These are phyloP conservation scores for Griposia aprilina DNA, from an alignment of 2,888 invertebrate genomes.

Conservation along the genomic window DNA sequence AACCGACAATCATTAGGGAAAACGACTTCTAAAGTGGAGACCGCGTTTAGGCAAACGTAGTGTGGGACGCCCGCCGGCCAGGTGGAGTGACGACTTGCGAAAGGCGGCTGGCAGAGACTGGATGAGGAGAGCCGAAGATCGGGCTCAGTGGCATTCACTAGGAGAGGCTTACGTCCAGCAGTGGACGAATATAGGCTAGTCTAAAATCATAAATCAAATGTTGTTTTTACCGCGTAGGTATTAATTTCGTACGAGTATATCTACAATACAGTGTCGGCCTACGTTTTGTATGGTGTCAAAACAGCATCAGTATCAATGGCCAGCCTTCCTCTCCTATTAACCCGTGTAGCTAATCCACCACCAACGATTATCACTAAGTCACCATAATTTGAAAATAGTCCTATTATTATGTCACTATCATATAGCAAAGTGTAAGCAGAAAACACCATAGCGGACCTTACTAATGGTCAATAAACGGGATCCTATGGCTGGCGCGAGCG, in stretches of 20 bases:
- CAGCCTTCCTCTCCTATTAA: slow-evolving; percentile 13
- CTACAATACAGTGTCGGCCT: neutral
- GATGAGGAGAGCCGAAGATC: too few species aligned
- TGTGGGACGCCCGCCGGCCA: too few species aligned
- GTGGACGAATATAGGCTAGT: too few species aligned
- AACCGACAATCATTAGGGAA: too few species aligned
- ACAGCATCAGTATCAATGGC: neutral
- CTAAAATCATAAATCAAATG: too few species aligned
- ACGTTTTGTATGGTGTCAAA: neutral
- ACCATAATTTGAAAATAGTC: slow-evolving; percentile 67
- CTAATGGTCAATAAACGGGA: slow-evolving; percentile 80
- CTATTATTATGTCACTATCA: slow-evolving; percentile 63
- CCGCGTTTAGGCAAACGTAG: too few species aligned
- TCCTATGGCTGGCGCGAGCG: slow-evolving; percentile 70
- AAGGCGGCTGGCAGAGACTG: too few species aligned
- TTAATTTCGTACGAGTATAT: neutral
- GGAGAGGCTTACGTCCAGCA: too few species aligned
- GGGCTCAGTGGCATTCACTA: too few species aligned
- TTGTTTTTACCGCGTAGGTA: too few species aligned
- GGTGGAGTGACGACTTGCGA: too few species aligned
- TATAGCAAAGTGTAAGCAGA: slow-evolving; percentile 66
- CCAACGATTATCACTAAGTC: slow-evolving; percentile 54
- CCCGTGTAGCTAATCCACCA: slow-evolving; percentile 44
- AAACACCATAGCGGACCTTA: slow-evolving; percentile 67
- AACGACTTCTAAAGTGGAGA: too few species aligned